Base-by-base conservation (phyloP, 2,113 vertebrate genomes). In the Phylloscopus whistleri region DNA sequence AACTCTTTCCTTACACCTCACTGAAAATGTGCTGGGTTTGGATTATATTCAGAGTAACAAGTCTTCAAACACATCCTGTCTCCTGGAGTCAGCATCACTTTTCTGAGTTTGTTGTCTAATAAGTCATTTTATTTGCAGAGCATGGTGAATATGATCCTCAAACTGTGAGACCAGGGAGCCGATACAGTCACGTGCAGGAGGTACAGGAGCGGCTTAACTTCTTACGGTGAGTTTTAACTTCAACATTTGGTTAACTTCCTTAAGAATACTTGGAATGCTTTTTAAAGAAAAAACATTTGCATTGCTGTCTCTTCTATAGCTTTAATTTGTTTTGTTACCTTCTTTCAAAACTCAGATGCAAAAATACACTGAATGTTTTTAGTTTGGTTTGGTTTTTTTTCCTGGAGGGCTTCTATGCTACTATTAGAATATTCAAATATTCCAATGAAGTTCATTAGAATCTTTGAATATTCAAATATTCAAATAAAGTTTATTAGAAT, bases 131-230 rank as follows among this genome's bases (percentile, higher is more conserved):
- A 37, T 95, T 95, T 98, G 35, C 98, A 98, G 99, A 99, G 92
- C 99, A 99, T 94, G 98, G 99, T 66, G 99, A 99, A 95, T 99
- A 99, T 96, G 99, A 99, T 98, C 99, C 99, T 68, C 99, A 99
- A 95, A 99, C 99, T 66, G 99, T 99, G 86, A 98, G 99, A 90
- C 98, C 99, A 31, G 99, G 99, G 86, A 99, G 99, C 96, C 99
- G 99, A 96, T 99, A 99, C 70, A 99, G 99, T 95, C 99, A 99
- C 39, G 99, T 99, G 66, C 99, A 99, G 97, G 99, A 99, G 98
- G 99, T 99, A 39, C 99, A 99, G 96, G 99, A 99, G 91, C 97
- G 99, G 59, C 98, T 99, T 30, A 99, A 99, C 98, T 99, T 99
- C 97, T 97, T 99, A 96, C 98, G 99, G 99, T 99, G 97, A 94